Percentiles rank a stretch among this genome's conserved stretches.
phyloP scores from a whole-genome alignment of 2,113 vertebrate species.

The Pagrus major region DNA sequence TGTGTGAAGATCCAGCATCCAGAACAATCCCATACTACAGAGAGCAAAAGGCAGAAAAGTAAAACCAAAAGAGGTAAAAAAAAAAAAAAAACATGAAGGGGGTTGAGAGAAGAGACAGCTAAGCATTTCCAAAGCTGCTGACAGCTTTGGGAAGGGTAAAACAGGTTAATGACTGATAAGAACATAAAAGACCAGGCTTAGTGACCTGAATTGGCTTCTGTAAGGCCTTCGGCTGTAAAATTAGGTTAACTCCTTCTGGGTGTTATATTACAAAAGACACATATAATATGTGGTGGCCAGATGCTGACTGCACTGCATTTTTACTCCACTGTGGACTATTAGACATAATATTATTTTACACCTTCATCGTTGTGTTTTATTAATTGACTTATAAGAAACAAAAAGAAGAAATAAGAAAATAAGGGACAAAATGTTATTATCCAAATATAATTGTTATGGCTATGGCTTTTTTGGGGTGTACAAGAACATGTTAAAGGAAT shows the following conservation, averaged over 20 bases:
- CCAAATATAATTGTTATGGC: too few relatives aligned
- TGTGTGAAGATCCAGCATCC: constrained; percentile 93
- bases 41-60: neutral
- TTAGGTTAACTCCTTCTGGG: neutral
- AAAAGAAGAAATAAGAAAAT: too few relatives aligned
- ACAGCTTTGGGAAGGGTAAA: neutral
- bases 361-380: neutral
- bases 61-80: neutral
- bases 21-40: constrained; percentile 91
- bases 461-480: too few relatives aligned
- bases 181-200: neutral
- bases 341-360: neutral
- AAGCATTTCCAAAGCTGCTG: neutral
- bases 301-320: neutral
- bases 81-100: too few relatives aligned
- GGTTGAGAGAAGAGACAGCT: neutral
- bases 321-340: neutral
- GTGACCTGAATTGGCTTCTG: constrained; percentile 3
- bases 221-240: neutral
- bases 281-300: neutral
- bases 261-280: neutral
- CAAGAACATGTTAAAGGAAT: too few relatives aligned
- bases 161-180: neutral
- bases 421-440: too few relatives aligned
- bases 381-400: neutral